Conservation (phyloP, 2,797 vertebrate species). For the Aplochiton taeniatus region DNA sequence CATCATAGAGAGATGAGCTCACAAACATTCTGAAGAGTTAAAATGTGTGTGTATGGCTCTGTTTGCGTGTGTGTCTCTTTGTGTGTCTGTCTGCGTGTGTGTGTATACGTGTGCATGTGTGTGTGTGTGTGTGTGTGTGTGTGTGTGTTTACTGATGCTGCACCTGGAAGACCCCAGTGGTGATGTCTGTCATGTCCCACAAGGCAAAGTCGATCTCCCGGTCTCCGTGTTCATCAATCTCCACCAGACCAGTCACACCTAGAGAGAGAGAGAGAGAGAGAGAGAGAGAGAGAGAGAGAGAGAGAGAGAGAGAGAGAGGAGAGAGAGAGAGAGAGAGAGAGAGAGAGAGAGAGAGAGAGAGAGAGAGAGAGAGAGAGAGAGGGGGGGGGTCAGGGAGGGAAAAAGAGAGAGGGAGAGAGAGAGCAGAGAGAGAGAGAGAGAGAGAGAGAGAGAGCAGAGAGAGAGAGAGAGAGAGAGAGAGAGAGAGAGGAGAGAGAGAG, state of each 20-base stretch:
- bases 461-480: not conserved
- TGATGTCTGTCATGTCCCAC: constrained; percentile 84
- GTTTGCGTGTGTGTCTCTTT: not conserved
- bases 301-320: not conserved
- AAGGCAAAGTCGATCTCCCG: constrained; percentile 87
- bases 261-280: not conserved
- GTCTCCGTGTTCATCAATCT: constrained; percentile 85
- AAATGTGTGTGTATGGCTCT: not conserved
- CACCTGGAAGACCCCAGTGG: constrained; percentile 83
- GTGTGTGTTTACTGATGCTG: not conserved
- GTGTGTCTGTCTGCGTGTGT: too few relatives aligned
- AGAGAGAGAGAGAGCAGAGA: not conserved
- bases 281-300: too few relatives aligned
- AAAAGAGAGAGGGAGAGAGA: not conserved
- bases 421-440: not conserved
- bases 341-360: not conserved
- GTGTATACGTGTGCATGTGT: not conserved
- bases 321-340: not conserved
- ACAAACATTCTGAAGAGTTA: too few relatives aligned
- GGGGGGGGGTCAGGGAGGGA: not conserved
- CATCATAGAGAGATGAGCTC: too few relatives aligned
- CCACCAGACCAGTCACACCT: constrained; percentile 85
- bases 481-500: too few relatives aligned
- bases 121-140: not conserved
- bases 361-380: not conserved